A percentile compares a stretch with the other conserved stretches of the same genome.
These are phyloP conservation scores for Ibidorhyncha struthersii DNA, from an alignment of 2,113 vertebrate species.

Conservation along the genomic window DNA sequence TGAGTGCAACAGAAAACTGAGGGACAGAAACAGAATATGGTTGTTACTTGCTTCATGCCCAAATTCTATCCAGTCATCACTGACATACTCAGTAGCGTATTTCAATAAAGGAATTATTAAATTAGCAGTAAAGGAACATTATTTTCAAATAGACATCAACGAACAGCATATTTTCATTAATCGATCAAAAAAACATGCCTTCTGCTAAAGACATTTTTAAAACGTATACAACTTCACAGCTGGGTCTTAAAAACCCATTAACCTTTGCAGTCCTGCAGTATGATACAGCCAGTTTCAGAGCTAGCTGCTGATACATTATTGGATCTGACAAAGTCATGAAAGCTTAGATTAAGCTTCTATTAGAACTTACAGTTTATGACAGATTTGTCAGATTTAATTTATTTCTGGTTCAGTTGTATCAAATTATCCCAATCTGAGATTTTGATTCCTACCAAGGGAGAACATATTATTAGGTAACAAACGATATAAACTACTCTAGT, in stretches of 20 bases:
- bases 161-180: background rate
- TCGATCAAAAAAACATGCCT: background rate
- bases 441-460: constrained; percentile 36
- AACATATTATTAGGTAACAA: constrained; percentile 43
- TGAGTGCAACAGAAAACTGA: background rate
- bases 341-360: constrained; percentile 71
- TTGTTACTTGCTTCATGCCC: background rate
- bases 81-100: background rate
- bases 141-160: background rate
- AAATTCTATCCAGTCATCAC: background rate
- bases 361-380: constrained; percentile 76
- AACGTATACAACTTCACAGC: background rate
- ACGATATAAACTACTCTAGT: constrained; percentile 8
- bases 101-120: background rate
- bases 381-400: constrained; percentile 79
- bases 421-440: constrained; percentile 71
- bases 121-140: background rate
- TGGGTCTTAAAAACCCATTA: constrained; percentile 48
- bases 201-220: constrained; percentile 19
- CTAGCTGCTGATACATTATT: constrained; percentile 62
- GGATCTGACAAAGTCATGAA: constrained; percentile 78
- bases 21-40: background rate
- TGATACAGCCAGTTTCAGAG: constrained; percentile 38
- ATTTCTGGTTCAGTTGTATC: constrained; percentile 66
- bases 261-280: constrained; percentile 50